Evolutionary conservation across 1,140 invertebrate genomes (phyloP), one percentile per base, ranked within the genome.

Genomic region (Philotrypesis tridentata): DNA sequence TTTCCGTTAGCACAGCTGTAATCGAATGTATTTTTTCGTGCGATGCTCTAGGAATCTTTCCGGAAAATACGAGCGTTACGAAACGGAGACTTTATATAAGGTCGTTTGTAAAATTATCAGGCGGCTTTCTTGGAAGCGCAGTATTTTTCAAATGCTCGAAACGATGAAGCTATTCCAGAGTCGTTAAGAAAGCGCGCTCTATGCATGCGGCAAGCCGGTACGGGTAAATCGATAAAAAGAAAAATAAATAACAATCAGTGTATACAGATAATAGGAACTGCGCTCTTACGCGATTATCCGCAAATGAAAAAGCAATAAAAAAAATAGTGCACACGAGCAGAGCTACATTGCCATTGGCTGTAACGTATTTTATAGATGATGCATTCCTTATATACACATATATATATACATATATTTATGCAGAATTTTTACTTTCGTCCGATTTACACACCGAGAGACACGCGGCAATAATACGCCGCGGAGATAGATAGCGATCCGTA

Each of bases 251-350:
- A 65, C 8, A n/a, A 43, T 48, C 23, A 27, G 40, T 25, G 25
- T 48, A 25, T 21, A 40, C n/a, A n/a, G n/a, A n/a, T n/a, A n/a
- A n/a, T n/a, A n/a, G 9, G 43, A 55, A 12, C 61, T 23, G 4
- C 27, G 27, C 17, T 61, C 63, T 63, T 21, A 33, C 31, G 29
- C 23, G 29, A 63, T 61, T 75, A 9, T 75, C 60, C n/a, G 61
- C 73, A 67, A 27, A 67, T 67, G 63, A 43, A 77, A 67, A 67
- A 67, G 31, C 23, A 77, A 77, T 77, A 67, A 67, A 77, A 37
- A 67, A 67, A 77, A 37, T 37, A 5, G 65, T 75, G 61, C 5
- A 48, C 2, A 33, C 25, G 70, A 43, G 4, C 48, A 48, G 6
- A 23, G 37, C n/a, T n/a, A n/a, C n/a, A 17, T 23, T 37, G 29